Evolutionary conservation across 2,113 vertebrate species (phyloP).

Genomic region (Varanus komodoensis): DNA sequence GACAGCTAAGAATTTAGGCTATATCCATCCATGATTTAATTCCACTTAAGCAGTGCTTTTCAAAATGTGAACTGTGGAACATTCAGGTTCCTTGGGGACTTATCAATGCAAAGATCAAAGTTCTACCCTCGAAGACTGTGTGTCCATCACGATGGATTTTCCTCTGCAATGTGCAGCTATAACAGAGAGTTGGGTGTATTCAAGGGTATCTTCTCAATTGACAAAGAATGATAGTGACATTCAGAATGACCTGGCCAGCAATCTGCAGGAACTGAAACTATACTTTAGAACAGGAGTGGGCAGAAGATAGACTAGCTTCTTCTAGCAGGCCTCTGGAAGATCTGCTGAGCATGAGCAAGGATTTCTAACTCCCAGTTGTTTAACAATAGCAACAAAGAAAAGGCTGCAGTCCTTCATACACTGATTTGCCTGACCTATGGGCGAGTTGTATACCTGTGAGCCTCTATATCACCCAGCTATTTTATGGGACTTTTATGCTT

Average conservation of each 20-base stretch:
- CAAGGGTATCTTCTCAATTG: background rate
- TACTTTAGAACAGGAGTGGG: background rate
- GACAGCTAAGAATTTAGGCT: constrained; percentile 48
- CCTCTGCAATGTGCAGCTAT: background rate
- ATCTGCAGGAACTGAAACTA: background rate
- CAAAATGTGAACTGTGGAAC: background rate
- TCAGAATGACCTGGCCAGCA: background rate
- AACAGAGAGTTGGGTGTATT: background rate
- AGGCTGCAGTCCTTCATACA: background rate
- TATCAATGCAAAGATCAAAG: background rate
- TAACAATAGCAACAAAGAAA: background rate
- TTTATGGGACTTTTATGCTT: background rate
- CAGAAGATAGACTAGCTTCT: background rate
- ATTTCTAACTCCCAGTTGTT: background rate
- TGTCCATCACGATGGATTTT: background rate
- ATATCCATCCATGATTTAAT: constrained; percentile 35
- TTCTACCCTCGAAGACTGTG: background rate
- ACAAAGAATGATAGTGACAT: background rate
- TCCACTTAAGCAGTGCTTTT: constrained; percentile 12
- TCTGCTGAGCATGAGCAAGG: background rate
- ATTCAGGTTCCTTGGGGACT: background rate
- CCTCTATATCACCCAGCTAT: too few species aligned
- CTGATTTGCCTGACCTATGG: background rate
- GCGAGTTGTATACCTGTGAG: background rate
- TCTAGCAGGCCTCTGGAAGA: background rate